Conservation (phyloP, 2,888 invertebrate species). For the Chirona hameri region DNA sequence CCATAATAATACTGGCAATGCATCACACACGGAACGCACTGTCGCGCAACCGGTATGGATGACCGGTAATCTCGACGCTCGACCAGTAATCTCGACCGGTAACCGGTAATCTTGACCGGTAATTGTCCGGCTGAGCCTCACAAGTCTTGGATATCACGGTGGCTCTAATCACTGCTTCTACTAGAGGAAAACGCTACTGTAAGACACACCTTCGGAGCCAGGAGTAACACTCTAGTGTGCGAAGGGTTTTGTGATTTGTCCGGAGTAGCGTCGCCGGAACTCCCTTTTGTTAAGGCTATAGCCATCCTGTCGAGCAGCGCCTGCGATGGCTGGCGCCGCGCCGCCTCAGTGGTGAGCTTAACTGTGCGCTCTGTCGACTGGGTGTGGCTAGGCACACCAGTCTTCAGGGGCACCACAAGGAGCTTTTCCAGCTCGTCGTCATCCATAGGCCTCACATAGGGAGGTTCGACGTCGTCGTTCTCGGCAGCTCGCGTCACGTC, state of each 20-base stretch:
- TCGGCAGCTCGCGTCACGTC: neutral
- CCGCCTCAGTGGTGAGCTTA: neutral
- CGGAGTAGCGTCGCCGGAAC: neutral
- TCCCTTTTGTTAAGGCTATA: neutral
- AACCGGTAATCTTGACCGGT: no score
- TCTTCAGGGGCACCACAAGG: neutral
- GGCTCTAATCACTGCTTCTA: no score
- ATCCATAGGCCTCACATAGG: neutral
- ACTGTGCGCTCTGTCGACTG: neutral
- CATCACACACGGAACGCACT: no score
- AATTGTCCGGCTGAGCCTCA: no score
- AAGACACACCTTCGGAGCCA: no score
- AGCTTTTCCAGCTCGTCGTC: neutral
- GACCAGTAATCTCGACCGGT: no score
- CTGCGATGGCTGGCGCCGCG: neutral
- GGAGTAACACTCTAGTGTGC: no score
- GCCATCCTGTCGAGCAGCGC: neutral
- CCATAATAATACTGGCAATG: no score
- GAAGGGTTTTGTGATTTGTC: neutral
- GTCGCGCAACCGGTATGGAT: no score
- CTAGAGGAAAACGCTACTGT: no score
- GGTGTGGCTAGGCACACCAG: neutral
- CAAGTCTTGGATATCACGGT: no score
- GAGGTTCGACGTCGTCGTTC: neutral
- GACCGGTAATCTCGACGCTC: no score